Conservation (phyloP, 2,797 vertebrate species). For the Acrossocheilus wenchowensis region DNA sequence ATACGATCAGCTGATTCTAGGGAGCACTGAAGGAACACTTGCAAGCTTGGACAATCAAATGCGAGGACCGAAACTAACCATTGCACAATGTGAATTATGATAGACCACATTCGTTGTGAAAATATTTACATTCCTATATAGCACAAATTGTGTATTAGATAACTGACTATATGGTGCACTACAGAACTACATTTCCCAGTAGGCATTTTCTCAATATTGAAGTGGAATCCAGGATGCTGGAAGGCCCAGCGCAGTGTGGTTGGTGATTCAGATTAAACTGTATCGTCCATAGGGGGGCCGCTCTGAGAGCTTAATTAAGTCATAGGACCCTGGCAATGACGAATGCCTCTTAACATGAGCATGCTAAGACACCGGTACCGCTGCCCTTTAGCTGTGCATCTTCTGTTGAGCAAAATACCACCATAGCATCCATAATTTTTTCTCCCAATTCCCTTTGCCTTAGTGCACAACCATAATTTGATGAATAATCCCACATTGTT, state of each 20-base stretch:
- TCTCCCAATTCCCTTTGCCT: background rate
- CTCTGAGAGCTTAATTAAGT: slow-evolving; percentile 88
- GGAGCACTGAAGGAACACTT: background rate
- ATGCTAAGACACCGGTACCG: slow-evolving; percentile 72
- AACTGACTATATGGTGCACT: background rate
- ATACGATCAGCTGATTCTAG: background rate
- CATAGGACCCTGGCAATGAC: slow-evolving; percentile 85
- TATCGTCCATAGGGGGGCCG: slow-evolving; percentile 69
- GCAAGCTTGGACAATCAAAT: background rate
- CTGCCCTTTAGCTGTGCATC: slow-evolving; percentile 69
- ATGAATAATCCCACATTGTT: slow-evolving; percentile 12
- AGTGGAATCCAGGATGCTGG: background rate
- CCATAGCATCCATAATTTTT: background rate
- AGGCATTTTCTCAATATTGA: slow-evolving; percentile 11
- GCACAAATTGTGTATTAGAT: background rate
- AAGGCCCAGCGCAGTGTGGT: slow-evolving; percentile 21
- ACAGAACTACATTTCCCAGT: slow-evolving; percentile 42
- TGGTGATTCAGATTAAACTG: slow-evolving; percentile 51
- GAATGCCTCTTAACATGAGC: slow-evolving; percentile 79
- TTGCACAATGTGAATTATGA: background rate
- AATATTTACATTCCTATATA: background rate
- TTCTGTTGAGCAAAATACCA: slow-evolving; percentile 84
- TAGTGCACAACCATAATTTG: slow-evolving; percentile 1
- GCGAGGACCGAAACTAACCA: background rate
- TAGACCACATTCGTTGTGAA: background rate